Percentiles rank a stretch among this genome's conserved stretches.
phyloP scores from a whole-genome alignment of 2,888 invertebrate species.

The Aphrophora alni region DNA sequence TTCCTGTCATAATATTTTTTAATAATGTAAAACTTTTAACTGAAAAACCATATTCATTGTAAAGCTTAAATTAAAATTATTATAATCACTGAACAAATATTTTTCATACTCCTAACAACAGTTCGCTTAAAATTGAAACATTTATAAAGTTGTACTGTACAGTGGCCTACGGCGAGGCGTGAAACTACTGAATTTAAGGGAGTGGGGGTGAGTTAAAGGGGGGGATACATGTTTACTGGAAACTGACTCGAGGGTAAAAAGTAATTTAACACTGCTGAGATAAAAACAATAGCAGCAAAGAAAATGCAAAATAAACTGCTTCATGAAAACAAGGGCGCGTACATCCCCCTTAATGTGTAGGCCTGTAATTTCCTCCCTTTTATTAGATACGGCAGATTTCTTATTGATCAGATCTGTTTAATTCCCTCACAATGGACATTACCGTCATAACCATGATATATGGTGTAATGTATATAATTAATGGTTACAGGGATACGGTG shows the following conservation, averaged over 20 bases:
- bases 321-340: constrained; percentile 12
- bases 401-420: constrained; percentile 20
- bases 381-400: constrained; percentile 38
- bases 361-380: constrained; percentile 37
- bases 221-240: constrained; percentile 1
- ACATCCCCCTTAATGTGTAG: constrained; percentile 16
- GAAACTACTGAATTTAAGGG: neutral
- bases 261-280: constrained; percentile 41
- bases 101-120: neutral
- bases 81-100: neutral
- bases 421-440: neutral
- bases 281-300: constrained; percentile 41
- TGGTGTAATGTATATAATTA: neutral
- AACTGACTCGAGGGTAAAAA: constrained; percentile 35
- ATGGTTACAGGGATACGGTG: too few relatives aligned
- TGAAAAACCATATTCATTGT: too few relatives aligned
- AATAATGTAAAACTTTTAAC: too few relatives aligned
- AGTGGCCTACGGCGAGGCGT: neutral
- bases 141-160: neutral
- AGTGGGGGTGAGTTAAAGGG: neutral
- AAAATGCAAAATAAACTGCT: constrained; percentile 41
- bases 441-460: neutral
- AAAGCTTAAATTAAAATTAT: too few relatives aligned
- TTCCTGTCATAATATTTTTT: too few relatives aligned
- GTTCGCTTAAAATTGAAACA: neutral